A percentile compares a stretch with the other conserved stretches of the same genome.
Evolutionary conservation across 2,797 vertebrate genomes (phyloP).

Genomic region (Taenioides sp.): DNA sequence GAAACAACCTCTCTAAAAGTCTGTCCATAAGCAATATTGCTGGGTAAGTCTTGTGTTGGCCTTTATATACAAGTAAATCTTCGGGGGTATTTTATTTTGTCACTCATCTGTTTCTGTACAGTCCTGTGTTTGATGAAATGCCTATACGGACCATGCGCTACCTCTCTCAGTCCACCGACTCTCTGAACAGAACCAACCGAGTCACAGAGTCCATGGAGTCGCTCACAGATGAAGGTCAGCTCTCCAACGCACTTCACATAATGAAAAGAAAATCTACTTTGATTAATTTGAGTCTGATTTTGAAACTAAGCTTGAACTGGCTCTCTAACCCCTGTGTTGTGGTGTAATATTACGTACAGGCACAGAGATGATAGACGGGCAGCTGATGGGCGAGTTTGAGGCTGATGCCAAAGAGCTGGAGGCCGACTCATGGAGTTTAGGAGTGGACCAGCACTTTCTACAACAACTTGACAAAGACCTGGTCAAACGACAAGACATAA

Average conservation of each 20-base stretch:
- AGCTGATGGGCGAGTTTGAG: constrained; percentile 96
- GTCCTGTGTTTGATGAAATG: constrained; percentile 89
- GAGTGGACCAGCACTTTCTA: constrained; percentile 86
- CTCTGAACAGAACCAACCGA: constrained; percentile 90
- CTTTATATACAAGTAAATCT: not conserved
- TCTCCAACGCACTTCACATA: constrained; percentile 5
- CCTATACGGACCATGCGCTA: constrained; percentile 86
- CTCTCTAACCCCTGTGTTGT: not conserved
- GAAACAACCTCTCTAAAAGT: constrained; percentile 91
- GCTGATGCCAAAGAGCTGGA: constrained; percentile 88
- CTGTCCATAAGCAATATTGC: constrained; percentile 97
- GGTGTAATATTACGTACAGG: constrained; percentile 71
- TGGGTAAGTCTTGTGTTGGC: constrained; percentile 79
- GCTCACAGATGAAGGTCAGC: constrained; percentile 90
- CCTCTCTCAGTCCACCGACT: constrained; percentile 95
- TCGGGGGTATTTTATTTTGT: not conserved
- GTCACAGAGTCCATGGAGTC: constrained; percentile 95
- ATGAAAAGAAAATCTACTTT: not conserved
- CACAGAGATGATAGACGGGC: constrained; percentile 94
- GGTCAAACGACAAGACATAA: constrained; percentile 94
- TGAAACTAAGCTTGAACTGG: not conserved
- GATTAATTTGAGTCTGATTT: not conserved
- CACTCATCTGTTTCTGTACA: constrained; percentile 46
- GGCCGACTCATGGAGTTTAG: constrained; percentile 93
- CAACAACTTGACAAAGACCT: constrained; percentile 88